Evolutionary conservation across 2,113 vertebrate genomes (phyloP).

Genomic region (Delphinapterus leucas): DNA sequence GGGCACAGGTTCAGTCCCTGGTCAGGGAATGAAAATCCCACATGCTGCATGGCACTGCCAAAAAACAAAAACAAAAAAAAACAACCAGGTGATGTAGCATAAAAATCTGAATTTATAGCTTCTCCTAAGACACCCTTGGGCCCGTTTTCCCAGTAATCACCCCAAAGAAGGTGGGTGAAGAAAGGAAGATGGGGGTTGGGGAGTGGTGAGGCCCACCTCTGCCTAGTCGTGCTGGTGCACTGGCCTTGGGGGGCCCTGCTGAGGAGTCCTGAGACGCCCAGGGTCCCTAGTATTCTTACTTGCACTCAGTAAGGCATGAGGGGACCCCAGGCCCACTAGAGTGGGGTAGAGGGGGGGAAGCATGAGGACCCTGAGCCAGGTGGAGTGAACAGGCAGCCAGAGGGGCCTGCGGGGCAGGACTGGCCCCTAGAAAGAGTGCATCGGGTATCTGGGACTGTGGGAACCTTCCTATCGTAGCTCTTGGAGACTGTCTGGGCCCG

Average conservation of each 20-base stretch:
- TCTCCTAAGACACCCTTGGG: not conserved
- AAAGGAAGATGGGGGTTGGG: not conserved
- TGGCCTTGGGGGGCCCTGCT: not conserved
- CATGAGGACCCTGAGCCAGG: not conserved
- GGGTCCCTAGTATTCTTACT: not conserved
- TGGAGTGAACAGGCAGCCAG: not conserved
- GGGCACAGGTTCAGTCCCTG: no score
- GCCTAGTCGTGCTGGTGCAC: not conserved
- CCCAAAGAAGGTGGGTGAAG: not conserved
- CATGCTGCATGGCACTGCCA: no score
- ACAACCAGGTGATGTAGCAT: not conserved
- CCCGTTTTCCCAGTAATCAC: not conserved
- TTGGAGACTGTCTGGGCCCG: not conserved
- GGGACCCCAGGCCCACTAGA: not conserved
- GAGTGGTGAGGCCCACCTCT: not conserved
- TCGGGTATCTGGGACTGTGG: not conserved
- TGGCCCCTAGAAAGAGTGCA: not conserved
- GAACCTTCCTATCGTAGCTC: not conserved
- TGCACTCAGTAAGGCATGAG: not conserved
- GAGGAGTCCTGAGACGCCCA: not conserved
- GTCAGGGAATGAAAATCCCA: no score
- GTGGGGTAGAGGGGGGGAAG: not conserved
- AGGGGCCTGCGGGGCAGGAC: rapidly evolving
- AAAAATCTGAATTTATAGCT: not conserved
- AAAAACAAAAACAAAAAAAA: not conserved